Conservation (phyloP, 2,888 invertebrate species). For the Mythimna albipuncta region DNA sequence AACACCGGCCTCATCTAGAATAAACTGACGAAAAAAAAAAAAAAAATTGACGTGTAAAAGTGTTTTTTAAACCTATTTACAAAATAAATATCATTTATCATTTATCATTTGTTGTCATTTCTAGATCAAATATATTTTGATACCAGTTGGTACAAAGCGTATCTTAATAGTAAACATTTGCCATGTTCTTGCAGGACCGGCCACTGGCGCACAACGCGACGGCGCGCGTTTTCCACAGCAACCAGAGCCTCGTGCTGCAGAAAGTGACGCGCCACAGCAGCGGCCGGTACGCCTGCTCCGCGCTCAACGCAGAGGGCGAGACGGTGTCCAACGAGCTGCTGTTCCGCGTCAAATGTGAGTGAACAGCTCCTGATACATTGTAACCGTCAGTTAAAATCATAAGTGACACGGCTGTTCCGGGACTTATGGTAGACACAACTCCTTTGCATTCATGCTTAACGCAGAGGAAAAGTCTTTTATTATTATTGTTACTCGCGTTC, state of each 20-base stretch:
- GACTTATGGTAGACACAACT: conserved; percentile 95
- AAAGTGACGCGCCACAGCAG: conserved; percentile 96
- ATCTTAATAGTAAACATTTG: background rate
- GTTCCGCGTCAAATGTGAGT: conserved; percentile 96
- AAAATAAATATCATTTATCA: too few relatives aligned
- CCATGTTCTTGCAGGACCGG: conserved; percentile 91
- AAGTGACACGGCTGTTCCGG: conserved; percentile 89
- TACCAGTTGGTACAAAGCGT: background rate
- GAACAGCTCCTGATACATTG: conserved; percentile 76
- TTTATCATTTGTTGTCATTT: too few relatives aligned
- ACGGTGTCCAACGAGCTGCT: conserved; percentile 96
- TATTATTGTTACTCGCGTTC: too few relatives aligned
- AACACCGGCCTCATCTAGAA: too few relatives aligned
- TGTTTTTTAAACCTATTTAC: too few relatives aligned
- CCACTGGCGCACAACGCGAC: conserved; percentile 96
- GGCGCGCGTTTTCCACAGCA: conserved; percentile 96
- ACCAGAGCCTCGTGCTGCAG: conserved; percentile 97
- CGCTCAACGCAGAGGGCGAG: conserved; percentile 96
- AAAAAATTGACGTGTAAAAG: too few relatives aligned
- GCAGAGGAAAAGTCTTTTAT: background rate
- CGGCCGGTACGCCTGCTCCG: conserved; percentile 96
- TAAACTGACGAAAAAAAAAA: too few relatives aligned
- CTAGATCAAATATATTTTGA: background rate
- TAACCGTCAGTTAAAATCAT: too few relatives aligned
- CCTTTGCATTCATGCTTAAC: background rate